Evolutionary conservation across 2,113 vertebrate species (phyloP).

Genomic region (Sus scrofa): T2T-Sscrofa CM000819.6:78758501-78759000

Average conservation of each 20-base stretch:
- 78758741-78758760: neutral
- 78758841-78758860: neutral
- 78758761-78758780: neutral
- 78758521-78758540: too few relatives aligned
- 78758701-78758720: neutral
- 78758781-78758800: neutral
- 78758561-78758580: too few relatives aligned
- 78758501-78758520: too few relatives aligned
- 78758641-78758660: neutral
- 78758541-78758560: too few relatives aligned
- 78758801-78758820: neutral
- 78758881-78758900: neutral
- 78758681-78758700: neutral
- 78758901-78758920: neutral
- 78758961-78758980: neutral
- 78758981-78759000: neutral
- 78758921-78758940: neutral
- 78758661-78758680: neutral
- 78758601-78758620: too few relatives aligned
- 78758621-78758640: too few relatives aligned
- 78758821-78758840: neutral
- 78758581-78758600: too few relatives aligned
- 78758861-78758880: neutral
- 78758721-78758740: neutral
- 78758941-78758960: slow-evolving; percentile 5